These are phyloP conservation scores for Orthosia cruda DNA, from an alignment of 2,888 invertebrate species.

Conservation along the genomic window DNA sequence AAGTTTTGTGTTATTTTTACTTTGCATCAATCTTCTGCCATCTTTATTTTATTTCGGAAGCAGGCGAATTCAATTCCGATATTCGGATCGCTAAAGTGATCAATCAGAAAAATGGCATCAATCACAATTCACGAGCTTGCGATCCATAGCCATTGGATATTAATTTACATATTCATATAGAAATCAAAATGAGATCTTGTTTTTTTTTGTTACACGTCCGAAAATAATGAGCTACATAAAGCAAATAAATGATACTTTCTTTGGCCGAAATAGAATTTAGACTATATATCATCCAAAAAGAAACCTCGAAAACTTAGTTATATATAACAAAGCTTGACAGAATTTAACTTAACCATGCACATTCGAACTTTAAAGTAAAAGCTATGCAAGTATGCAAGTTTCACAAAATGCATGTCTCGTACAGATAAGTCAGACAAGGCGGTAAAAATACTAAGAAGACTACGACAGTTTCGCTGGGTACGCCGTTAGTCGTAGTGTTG, in stretches of 20 bases:
- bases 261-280: neutral
- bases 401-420: conserved; percentile 52
- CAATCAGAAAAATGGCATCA: conserved; percentile 61
- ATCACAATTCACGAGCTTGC: conserved; percentile 57
- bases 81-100: conserved; percentile 45
- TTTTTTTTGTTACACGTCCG: neutral
- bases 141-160: conserved; percentile 42
- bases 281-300: neutral
- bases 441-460: conserved; percentile 54
- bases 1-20: conserved; percentile 1
- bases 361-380: conserved; percentile 53
- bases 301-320: neutral
- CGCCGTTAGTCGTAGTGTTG: conserved; percentile 29
- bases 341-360: conserved; percentile 11
- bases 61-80: conserved; percentile 41
- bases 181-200: conserved; percentile 12
- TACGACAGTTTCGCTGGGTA: conserved; percentile 26
- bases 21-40: conserved; percentile 3
- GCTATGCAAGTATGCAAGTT: conserved; percentile 45
- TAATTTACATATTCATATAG: conserved; percentile 42
- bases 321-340: too few species aligned
- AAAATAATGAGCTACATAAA: neutral
- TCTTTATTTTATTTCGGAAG: conserved; percentile 40
- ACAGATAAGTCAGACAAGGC: conserved; percentile 38
- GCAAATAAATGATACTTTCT: neutral